These are phyloP conservation scores for Pocota personata DNA, from an alignment of 2,888 invertebrate genomes.

Conservation along the genomic window DNA sequence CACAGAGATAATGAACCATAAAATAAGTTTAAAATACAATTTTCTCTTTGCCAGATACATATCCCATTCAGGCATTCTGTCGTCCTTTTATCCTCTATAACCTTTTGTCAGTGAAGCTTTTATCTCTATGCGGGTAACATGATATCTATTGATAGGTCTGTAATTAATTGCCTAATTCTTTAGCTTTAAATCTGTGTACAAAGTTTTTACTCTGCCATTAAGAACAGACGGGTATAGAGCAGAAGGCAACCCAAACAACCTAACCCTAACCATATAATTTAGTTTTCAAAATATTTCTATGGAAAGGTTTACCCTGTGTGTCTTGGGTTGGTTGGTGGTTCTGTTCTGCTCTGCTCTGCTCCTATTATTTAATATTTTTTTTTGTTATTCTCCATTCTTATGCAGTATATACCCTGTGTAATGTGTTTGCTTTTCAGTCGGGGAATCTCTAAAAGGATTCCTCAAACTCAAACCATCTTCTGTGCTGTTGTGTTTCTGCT, in stretches of 20 bases:
- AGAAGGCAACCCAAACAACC: conserved; percentile 13
- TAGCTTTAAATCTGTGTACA: conserved; percentile 4
- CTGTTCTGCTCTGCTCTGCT: too few relatives aligned
- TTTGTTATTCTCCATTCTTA: neutral
- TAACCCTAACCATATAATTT: conserved; percentile 33
- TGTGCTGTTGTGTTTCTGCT: neutral
- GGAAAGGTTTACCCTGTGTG: neutral
- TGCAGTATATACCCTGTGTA: neutral
- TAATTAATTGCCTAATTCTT: conserved; percentile 58
- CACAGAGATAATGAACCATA: neutral
- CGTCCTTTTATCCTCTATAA: neutral
- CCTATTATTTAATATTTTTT: neutral
- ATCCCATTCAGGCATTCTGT: neutral
- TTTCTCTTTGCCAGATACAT: neutral
- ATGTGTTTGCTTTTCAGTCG: neutral
- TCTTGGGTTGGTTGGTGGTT: neutral
- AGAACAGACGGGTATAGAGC: neutral
- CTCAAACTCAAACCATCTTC: neutral
- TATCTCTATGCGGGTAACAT: conserved; percentile 45
- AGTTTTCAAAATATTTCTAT: conserved; percentile 20
- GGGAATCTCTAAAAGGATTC: neutral
- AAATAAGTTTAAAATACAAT: neutral
- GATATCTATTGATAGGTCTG: conserved; percentile 57
- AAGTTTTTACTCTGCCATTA: conserved; percentile 1
- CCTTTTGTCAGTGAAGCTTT: conserved; percentile 29